phyloP scores from a whole-genome alignment of 1,140 invertebrate genomes.

The Holotrichia oblita region DNA sequence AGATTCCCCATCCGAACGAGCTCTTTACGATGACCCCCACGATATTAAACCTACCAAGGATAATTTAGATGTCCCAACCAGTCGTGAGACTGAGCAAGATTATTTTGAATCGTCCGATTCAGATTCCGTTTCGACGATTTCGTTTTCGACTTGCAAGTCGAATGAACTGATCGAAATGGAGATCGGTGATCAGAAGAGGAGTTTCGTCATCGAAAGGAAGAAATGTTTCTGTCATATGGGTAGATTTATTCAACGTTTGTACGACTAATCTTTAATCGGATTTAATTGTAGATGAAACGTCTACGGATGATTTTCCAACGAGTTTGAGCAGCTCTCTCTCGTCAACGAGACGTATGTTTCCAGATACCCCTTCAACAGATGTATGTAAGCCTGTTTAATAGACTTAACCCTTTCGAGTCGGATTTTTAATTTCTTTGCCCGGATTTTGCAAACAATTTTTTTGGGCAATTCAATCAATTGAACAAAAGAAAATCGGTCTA shows the following conservation, averaged over 20 bases:
- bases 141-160: background rate
- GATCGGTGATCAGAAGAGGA: slow-evolving; percentile 2
- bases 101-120: background rate
- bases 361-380: too few species aligned
- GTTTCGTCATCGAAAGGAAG: background rate
- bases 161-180: slow-evolving; percentile 8
- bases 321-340: background rate
- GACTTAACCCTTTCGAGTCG: too few species aligned
- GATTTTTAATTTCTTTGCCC: too few species aligned
- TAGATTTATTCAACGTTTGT: background rate
- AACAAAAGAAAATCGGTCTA: too few species aligned
- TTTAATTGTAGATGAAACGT: background rate
- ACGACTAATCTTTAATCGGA: background rate
- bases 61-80: too few species aligned
- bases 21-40: slow-evolving; percentile 3
- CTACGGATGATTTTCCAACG: background rate
- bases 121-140: slow-evolving; percentile 1
- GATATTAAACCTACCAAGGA: background rate
- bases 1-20: slow-evolving; percentile 28
- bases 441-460: too few species aligned
- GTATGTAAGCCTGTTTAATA: too few species aligned
- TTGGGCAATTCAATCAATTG: too few species aligned
- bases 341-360: too few species aligned
- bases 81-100: too few species aligned
- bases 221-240: slow-evolving; percentile 17